These are phyloP conservation scores for Drosophila kurseongensis DNA, from an alignment of 1,140 invertebrate genomes.

Conservation along the genomic window DNA sequence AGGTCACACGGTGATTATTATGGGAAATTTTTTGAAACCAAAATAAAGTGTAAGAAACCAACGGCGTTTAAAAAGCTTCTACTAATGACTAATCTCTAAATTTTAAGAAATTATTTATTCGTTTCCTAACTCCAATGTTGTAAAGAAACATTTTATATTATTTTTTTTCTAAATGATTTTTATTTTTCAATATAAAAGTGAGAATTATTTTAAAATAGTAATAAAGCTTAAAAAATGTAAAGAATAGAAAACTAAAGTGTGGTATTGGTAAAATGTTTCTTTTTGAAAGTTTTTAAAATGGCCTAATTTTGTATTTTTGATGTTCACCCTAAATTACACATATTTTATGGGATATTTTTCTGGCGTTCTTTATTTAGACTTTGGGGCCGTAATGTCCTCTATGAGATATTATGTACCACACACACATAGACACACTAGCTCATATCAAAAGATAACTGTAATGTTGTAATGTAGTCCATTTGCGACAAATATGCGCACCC, in stretches of 20 bases:
- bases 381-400: conserved; percentile 36
- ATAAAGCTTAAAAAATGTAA: too few relatives aligned
- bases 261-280: too few relatives aligned
- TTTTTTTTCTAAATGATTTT: too few relatives aligned
- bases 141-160: too few relatives aligned
- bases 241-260: too few relatives aligned
- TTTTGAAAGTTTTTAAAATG: too few relatives aligned
- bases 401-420: conserved; percentile 28
- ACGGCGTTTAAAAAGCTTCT: too few relatives aligned
- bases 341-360: conserved; percentile 36
- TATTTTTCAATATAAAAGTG: too few relatives aligned
- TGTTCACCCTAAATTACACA: conserved; percentile 19
- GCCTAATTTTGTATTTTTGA: not conserved
- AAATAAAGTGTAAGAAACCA: not conserved
- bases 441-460: conserved; percentile 76
- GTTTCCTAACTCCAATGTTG: too few relatives aligned
- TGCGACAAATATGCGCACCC: conserved; percentile 77
- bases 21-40: not conserved
- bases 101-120: too few relatives aligned
- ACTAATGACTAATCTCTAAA: too few relatives aligned
- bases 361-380: conserved; percentile 42
- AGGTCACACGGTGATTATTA: not conserved
- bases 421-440: conserved; percentile 20
- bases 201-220: too few relatives aligned
- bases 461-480: conserved; percentile 80